Conservation (phyloP, 2,888 invertebrate genomes). For the Schrankia costaestrigalis region DNA sequence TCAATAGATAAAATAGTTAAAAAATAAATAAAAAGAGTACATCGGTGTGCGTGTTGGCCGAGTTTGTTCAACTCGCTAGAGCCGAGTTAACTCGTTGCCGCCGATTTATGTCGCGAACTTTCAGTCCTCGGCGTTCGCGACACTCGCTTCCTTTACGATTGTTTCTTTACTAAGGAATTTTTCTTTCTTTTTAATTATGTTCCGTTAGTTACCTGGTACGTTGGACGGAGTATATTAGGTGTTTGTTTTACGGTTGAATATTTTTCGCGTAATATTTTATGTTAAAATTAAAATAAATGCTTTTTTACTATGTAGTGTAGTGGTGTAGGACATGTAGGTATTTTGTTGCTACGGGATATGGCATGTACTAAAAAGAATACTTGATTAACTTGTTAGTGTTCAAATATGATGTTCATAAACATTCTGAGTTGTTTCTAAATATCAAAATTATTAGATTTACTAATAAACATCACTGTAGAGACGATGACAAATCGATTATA, state of each 20-base stretch:
- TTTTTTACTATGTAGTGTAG: too few species aligned
- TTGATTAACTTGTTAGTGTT: neutral
- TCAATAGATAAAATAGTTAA: slow-evolving; percentile 27
- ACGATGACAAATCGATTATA: too few species aligned
- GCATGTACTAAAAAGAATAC: too few species aligned
- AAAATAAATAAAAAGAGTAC: slow-evolving; percentile 41
- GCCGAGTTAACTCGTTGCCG: slow-evolving; percentile 65
- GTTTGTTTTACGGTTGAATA: too few species aligned
- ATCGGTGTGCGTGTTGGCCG: slow-evolving; percentile 50
- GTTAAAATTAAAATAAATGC: too few species aligned
- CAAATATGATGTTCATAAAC: neutral
- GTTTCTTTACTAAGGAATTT: slow-evolving; percentile 46
- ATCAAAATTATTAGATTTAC: too few species aligned
- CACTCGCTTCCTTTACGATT: slow-evolving; percentile 60
- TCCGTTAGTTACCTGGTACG: slow-evolving; percentile 28
- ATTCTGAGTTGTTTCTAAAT: too few species aligned
- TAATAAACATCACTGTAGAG: too few species aligned
- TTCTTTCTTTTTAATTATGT: slow-evolving; percentile 40
- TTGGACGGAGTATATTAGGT: slow-evolving; percentile 6
- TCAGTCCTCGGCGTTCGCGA: slow-evolving; percentile 54
- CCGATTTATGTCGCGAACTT: slow-evolving; percentile 63
- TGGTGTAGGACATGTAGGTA: too few species aligned
- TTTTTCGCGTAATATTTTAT: too few species aligned
- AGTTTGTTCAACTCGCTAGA: slow-evolving; percentile 63
- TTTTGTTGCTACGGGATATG: too few species aligned